Conservation (phyloP, 2,113 vertebrate species). For the Oenanthe melanoleuca region DNA sequence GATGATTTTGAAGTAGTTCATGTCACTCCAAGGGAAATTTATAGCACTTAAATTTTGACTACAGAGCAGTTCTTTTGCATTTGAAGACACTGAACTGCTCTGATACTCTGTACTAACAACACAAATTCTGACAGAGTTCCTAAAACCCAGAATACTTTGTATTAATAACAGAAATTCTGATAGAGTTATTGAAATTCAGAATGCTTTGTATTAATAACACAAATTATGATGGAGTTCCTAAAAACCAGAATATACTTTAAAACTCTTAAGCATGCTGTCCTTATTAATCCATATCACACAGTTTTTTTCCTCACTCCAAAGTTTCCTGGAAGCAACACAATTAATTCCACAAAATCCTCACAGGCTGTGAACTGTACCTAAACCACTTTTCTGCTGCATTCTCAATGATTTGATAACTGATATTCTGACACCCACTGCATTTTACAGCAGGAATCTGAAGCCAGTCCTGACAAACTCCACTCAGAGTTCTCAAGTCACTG, state of each 20-base stretch:
- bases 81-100: neutral
- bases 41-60: neutral
- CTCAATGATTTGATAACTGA: neutral
- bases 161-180: neutral
- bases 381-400: neutral
- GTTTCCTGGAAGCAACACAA: neutral
- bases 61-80: neutral
- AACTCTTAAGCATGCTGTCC: neutral
- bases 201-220: neutral
- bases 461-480: neutral
- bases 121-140: no score
- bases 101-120: neutral
- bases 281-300: neutral
- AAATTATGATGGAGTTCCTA: neutral
- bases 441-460: neutral
- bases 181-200: no score
- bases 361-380: neutral
- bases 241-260: neutral
- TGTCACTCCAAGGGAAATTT: conserved; percentile 6
- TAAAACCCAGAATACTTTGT: neutral
- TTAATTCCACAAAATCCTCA: neutral
- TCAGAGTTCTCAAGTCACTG: neutral
- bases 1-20: neutral
- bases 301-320: neutral
- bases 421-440: neutral